These are phyloP conservation scores for Nemoura dubitans DNA, from an alignment of 2,888 invertebrate species.

Conservation along the genomic window DNA sequence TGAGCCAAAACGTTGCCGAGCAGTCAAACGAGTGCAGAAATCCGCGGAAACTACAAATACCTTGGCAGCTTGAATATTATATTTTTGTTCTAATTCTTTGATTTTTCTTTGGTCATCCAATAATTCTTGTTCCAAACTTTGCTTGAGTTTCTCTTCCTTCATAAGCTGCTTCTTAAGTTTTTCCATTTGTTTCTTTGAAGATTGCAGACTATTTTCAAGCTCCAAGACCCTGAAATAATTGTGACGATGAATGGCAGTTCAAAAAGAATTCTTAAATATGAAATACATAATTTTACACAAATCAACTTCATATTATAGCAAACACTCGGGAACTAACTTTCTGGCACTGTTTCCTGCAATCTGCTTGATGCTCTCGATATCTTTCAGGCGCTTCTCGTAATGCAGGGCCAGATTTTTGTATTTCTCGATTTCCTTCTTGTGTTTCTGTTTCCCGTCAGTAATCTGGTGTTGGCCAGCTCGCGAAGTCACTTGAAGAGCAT, in stretches of 20 bases:
- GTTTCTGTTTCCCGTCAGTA: constrained; percentile 56
- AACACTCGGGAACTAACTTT: constrained; percentile 59
- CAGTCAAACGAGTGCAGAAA: too few species aligned
- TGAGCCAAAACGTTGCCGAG: too few species aligned
- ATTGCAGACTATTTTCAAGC: constrained; percentile 75
- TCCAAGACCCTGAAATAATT: constrained; percentile 66
- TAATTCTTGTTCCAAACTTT: constrained; percentile 73
- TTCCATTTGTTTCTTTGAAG: constrained; percentile 79
- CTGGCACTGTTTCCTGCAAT: constrained; percentile 71
- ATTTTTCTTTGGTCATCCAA: constrained; percentile 64
- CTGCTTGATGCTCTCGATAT: constrained; percentile 64
- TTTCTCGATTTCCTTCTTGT: constrained; percentile 59
- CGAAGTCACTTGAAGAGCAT: constrained; percentile 57
- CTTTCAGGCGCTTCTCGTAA: constrained; percentile 64
- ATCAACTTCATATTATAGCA: background rate
- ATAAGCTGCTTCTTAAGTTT: constrained; percentile 77
- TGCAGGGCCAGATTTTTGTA: constrained; percentile 61
- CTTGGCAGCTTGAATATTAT: constrained; percentile 49
- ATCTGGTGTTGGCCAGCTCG: constrained; percentile 56
- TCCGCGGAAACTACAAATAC: background rate
- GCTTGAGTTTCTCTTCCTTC: constrained; percentile 77
- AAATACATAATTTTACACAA: background rate
- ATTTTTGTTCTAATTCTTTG: constrained; percentile 60
- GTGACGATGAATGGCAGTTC: background rate
- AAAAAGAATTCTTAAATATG: background rate